Evolutionary conservation across 2,797 vertebrate species (phyloP).

Genomic region (Oreochromis mossambicus): DNA sequence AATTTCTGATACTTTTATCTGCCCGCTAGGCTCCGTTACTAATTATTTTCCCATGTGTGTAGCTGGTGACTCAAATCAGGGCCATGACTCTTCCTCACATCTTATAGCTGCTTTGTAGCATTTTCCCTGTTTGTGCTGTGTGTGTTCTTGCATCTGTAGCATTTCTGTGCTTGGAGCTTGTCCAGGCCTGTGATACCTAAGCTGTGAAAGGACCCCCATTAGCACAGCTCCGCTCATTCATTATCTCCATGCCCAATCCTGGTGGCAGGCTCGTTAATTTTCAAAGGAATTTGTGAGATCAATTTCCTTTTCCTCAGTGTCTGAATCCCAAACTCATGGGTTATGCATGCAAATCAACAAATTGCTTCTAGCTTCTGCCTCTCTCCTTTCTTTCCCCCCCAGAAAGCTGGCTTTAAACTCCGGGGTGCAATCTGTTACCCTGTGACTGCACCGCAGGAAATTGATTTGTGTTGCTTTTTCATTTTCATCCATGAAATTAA

Average conservation of each 20-base stretch:
- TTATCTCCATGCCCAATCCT: not conserved
- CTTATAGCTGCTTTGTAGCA: not conserved
- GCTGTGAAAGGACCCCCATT: not conserved
- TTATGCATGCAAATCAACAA: not conserved
- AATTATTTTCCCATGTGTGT: not conserved
- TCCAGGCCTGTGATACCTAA: not conserved
- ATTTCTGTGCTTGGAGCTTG: not conserved
- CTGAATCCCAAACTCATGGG: not conserved
- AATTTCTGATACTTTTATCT: not conserved
- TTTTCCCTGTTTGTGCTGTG: not conserved
- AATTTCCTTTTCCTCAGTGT: not conserved
- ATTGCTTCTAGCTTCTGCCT: not conserved
- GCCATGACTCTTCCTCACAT: not conserved
- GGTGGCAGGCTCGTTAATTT: not conserved
- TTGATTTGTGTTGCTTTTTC: constrained; percentile 16
- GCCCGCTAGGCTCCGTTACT: not conserved
- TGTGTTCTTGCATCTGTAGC: not conserved
- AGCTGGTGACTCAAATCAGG: not conserved
- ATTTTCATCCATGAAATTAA: constrained; percentile 37
- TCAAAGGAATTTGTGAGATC: not conserved
- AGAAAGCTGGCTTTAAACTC: not conserved
- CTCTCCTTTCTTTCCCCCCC: not conserved
- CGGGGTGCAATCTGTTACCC: not conserved
- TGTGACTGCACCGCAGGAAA: constrained; percentile 3
- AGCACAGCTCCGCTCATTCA: not conserved